Base-by-base conservation (phyloP, 2,113 vertebrate genomes). In the Rhinogobius similis region DNA sequence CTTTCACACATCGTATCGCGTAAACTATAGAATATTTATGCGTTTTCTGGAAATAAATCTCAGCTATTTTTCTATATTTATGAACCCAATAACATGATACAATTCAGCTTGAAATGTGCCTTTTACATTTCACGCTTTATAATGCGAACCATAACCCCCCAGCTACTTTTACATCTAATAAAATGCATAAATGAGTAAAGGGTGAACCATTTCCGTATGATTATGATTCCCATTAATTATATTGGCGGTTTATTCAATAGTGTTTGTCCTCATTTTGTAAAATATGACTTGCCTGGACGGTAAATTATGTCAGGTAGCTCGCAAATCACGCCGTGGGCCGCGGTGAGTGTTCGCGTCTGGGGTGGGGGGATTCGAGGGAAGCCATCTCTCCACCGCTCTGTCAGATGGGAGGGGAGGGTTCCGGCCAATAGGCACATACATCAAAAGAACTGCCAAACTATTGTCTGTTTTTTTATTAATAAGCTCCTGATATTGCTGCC, bases 381-480 rank as follows among this genome's bases (percentile, higher is more conserved):
- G 88, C 81, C 78, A 83, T 83, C 83, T 84, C 86, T 87, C 80
- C 79, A 68, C 73, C 80, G 72, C 75, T 76, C 83, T 87, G 89
- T 90, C 84, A 84, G 86, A 74, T 52, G 26, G 61, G 29, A 11
- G 53, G 13, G 56, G 64, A 56, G 29, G 71, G 69, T 70, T 63
- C 76, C 76, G 21, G 72, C 48, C 72, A 90, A 91, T 83, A 73
- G 85, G 75, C 76, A 77, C 89, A 91, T 90, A 85, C 81, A 91
- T 92, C 90, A 92, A 87, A 87, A 73, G 80, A 86, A 84, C 84
- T 86, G 88, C 87, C 87, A 92, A 92, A 91, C 87, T 83, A 90
- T 89, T 89, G 91, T 91, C 90, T 87, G 84, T 88, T 88, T 90
- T 55, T 90, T 90, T 87, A 89, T 88, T 82, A 91, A 90, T 88